Conservation (phyloP, 2,113 vertebrate genomes). For the Eidolon helvum region DNA sequence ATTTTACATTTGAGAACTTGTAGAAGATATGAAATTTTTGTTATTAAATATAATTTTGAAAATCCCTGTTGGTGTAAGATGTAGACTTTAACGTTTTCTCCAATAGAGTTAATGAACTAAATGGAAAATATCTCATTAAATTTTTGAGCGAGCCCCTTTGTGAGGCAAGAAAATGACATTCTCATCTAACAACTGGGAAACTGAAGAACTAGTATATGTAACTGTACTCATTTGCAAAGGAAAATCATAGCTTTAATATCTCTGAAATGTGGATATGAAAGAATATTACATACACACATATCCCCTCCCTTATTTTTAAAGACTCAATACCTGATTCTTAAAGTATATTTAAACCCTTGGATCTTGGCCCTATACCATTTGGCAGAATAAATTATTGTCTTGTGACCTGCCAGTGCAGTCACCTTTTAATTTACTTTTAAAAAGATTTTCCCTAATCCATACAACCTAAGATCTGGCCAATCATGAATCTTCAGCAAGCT, state of each 20-base stretch:
- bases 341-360: conserved; percentile 34
- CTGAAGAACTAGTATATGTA: neutral
- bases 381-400: conserved; percentile 48
- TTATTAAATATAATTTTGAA: neutral
- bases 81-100: conserved; percentile 20
- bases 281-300: neutral
- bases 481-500: neutral
- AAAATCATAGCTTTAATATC: neutral
- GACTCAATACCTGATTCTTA: conserved; percentile 35
- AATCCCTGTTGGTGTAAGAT: conserved; percentile 1
- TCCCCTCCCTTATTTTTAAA: neutral
- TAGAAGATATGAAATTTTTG: conserved; percentile 32
- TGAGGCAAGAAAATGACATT: conserved; percentile 47
- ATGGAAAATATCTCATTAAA: conserved; percentile 61
- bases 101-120: conserved; percentile 56
- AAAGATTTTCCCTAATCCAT: conserved; percentile 36
- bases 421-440: conserved; percentile 56
- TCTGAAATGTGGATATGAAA: neutral
- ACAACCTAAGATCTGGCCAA: neutral
- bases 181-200: conserved; percentile 37
- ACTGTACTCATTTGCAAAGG: neutral
- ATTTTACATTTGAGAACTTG: conserved; percentile 44
- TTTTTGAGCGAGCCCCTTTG: conserved; percentile 37
- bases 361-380: conserved; percentile 2
- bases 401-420: neutral